Evolutionary conservation across 2,797 vertebrate species (phyloP).

Genomic region (Notoglanidium macrostoma): DNA sequence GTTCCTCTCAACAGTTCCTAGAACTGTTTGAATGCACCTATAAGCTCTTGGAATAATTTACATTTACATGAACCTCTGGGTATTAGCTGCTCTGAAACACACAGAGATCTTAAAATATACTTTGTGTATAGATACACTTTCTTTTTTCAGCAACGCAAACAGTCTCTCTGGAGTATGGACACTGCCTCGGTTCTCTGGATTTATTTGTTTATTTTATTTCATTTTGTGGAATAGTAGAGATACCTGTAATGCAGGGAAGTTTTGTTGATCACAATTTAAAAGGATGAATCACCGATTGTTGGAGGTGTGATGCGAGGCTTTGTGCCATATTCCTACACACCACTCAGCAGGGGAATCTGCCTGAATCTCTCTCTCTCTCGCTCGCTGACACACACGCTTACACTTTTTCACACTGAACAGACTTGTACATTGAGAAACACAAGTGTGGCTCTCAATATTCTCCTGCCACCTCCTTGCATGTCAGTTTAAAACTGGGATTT

Average conservation of each 20-base stretch:
- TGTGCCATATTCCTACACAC: constrained; percentile 11
- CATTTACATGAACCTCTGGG: constrained; percentile 23
- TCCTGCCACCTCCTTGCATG: constrained; percentile 5
- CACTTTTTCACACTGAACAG: neutral
- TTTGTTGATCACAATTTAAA: constrained; percentile 27
- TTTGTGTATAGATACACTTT: neutral
- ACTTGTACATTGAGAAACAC: constrained; percentile 5
- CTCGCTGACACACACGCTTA: too few relatives aligned
- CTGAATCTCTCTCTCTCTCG: neutral
- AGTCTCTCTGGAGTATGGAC: neutral
- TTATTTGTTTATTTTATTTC: neutral
- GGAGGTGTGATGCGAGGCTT: constrained; percentile 3
- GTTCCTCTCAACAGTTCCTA: too few relatives aligned
- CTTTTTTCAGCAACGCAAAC: neutral
- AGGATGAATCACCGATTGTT: constrained; percentile 13
- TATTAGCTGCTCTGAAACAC: neutral
- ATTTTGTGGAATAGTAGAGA: neutral
- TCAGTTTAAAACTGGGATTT: neutral
- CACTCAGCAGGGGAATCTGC: neutral
- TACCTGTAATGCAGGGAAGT: neutral
- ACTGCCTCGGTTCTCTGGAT: constrained; percentile 6
- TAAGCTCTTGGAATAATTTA: neutral
- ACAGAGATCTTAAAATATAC: neutral
- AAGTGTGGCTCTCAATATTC: constrained; percentile 10
- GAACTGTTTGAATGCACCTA: too few relatives aligned